Evolutionary conservation across 2,797 vertebrate species (phyloP).

Genomic region (Microcaecilia unicolor): DNA sequence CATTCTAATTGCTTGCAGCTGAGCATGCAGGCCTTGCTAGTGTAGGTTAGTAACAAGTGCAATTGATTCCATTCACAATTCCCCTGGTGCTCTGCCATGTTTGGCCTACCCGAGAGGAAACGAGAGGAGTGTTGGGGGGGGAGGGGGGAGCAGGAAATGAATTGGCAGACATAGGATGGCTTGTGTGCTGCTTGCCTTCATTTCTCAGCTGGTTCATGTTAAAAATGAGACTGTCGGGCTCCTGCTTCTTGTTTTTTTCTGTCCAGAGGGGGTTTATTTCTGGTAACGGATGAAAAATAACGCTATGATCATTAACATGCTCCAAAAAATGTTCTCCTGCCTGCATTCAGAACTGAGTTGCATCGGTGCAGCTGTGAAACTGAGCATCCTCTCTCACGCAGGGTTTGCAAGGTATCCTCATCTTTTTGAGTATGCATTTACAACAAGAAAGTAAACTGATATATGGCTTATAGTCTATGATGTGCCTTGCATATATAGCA

Average conservation of each 20-base stretch:
- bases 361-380: conserved; percentile 19
- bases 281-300: conserved; percentile 59
- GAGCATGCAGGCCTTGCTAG: conserved; percentile 74
- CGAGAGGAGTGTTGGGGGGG: conserved; percentile 69
- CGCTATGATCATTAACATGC: conserved; percentile 55
- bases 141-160: conserved; percentile 89
- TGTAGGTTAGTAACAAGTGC: conserved; percentile 82
- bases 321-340: conserved; percentile 40
- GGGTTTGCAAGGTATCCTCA: conserved; percentile 7
- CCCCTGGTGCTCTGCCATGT: conserved; percentile 78
- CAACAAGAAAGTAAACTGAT: neutral
- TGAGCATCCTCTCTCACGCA: conserved; percentile 11
- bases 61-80: conserved; percentile 86
- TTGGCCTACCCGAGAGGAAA: conserved; percentile 86
- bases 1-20: conserved; percentile 92
- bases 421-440: neutral
- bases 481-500: neutral
- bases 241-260: conserved; percentile 50
- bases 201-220: conserved; percentile 80
- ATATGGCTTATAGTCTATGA: neutral
- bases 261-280: conserved; percentile 33
- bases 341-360: conserved; percentile 2
- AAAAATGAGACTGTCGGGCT: conserved; percentile 75
- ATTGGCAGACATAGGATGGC: conserved; percentile 75
- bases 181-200: conserved; percentile 72